Evolutionary conservation across 2,888 invertebrate genomes (phyloP).

Genomic region (Teleogryllus oceanicus): DNA sequence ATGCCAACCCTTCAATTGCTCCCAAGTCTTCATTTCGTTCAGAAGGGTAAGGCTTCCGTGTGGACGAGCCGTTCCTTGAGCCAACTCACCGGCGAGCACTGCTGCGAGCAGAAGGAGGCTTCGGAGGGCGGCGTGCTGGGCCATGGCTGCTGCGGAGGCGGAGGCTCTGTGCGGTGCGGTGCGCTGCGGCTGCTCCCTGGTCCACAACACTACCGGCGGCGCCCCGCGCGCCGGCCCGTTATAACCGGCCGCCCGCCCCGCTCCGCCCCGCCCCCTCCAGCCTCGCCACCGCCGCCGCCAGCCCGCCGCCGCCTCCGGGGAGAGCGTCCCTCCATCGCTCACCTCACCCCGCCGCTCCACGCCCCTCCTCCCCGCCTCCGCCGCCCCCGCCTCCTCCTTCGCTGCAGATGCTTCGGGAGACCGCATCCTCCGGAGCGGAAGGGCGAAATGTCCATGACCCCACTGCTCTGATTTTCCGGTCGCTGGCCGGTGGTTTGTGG

Average conservation of each 20-base stretch:
- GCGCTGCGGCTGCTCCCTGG: neutral
- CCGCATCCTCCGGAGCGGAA: too few relatives aligned
- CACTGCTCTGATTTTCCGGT: too few relatives aligned
- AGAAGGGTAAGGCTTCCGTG: too few relatives aligned
- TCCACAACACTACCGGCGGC: neutral
- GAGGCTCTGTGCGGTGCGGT: neutral
- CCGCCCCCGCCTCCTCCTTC: too few relatives aligned
- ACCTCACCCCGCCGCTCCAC: too few relatives aligned
- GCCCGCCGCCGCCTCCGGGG: neutral
- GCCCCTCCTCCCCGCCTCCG: too few relatives aligned
- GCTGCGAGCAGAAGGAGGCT: neutral
- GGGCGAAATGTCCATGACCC: too few relatives aligned
- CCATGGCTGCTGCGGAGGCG: neutral
- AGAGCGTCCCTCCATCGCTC: neutral
- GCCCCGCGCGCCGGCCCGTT: neutral
- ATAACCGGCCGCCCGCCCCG: neutral
- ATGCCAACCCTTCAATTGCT: too few relatives aligned
- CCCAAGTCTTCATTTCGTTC: too few relatives aligned
- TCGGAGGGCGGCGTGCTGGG: neutral
- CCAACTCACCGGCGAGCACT: neutral
- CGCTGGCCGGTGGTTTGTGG: too few relatives aligned
- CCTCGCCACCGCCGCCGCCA: neutral
- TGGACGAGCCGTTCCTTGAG: neutral
- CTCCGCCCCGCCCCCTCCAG: conserved; percentile 18
- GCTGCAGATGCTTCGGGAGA: too few relatives aligned